phyloP scores from a whole-genome alignment of 2,888 invertebrate species.

The Coronaproctus castanopsis region DNA sequence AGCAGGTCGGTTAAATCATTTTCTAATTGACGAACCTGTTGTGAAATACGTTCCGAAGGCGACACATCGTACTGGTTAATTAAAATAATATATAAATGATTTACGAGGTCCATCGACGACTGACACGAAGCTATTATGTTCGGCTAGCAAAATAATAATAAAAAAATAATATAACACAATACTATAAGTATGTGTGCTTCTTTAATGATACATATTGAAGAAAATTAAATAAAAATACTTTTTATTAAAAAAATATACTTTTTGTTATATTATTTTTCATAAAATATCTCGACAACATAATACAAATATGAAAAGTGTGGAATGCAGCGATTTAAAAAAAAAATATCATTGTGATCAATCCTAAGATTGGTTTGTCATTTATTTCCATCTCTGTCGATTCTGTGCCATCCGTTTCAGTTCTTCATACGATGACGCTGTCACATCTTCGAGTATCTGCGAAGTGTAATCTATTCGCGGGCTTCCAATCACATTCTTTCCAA shows the following conservation, averaged over 20 bases:
- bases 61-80: conserved; percentile 43
- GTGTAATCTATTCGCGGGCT: too few relatives aligned
- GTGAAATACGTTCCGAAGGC: conserved; percentile 14
- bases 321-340: too few relatives aligned
- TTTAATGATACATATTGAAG: not conserved
- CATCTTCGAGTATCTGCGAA: too few relatives aligned
- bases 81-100: conserved; percentile 53
- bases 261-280: too few relatives aligned
- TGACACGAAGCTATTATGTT: conserved; percentile 57
- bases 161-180: not conserved
- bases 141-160: conserved; percentile 27
- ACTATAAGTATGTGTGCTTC: not conserved
- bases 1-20: conserved; percentile 41
- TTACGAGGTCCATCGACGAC: conserved; percentile 58
- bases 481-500: too few relatives aligned
- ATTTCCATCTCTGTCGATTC: too few relatives aligned
- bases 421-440: too few relatives aligned
- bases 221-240: not conserved
- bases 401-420: too few relatives aligned
- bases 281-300: not conserved
- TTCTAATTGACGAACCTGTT: conserved; percentile 24
- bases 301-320: not conserved
- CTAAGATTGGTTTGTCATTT: too few relatives aligned
- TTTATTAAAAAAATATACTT: too few relatives aligned
- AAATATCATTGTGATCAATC: too few relatives aligned